phyloP scores from a whole-genome alignment of 1,140 invertebrate genomes.

The Nebria ingens region DNA sequence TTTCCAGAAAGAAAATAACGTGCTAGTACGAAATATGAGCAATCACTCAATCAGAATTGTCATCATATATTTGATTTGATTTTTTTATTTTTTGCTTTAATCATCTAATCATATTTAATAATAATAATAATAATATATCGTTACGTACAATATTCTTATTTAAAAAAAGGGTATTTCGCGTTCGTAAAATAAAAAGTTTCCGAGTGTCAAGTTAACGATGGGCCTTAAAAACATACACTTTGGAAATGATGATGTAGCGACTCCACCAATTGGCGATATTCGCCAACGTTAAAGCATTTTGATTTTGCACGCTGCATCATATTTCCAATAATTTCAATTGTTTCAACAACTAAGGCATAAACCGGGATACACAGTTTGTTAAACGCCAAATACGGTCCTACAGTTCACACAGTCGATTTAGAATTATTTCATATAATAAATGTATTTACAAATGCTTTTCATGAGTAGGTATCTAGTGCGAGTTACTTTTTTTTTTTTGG shows the following conservation, averaged over 20 bases:
- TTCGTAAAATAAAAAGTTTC: background rate
- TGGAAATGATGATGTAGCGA: background rate
- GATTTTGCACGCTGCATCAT: no score
- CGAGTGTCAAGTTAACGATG: background rate
- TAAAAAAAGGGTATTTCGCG: slow-evolving; percentile 1
- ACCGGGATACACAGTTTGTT: slow-evolving; percentile 2
- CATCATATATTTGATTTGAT: no score
- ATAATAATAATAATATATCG: no score
- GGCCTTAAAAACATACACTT: background rate
- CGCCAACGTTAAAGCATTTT: no score
- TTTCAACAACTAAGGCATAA: slow-evolving; percentile 3
- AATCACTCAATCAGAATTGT: background rate
- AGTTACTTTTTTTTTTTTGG: no score
- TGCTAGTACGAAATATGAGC: background rate
- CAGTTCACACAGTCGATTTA: slow-evolving; percentile 7
- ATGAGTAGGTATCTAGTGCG: background rate
- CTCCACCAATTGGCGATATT: no score
- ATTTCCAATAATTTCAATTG: no score
- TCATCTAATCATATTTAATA: background rate
- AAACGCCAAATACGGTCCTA: slow-evolving; percentile 4
- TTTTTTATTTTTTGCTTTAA: background rate
- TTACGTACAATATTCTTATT: background rate
- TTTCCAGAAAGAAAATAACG: background rate
- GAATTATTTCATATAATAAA: slow-evolving; percentile 7
- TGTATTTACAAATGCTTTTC: background rate